A percentile compares a stretch with the other conserved stretches of the same genome.
Conservation (phyloP, 1,140 invertebrate species). For the Archivesica marissinica region DNA sequence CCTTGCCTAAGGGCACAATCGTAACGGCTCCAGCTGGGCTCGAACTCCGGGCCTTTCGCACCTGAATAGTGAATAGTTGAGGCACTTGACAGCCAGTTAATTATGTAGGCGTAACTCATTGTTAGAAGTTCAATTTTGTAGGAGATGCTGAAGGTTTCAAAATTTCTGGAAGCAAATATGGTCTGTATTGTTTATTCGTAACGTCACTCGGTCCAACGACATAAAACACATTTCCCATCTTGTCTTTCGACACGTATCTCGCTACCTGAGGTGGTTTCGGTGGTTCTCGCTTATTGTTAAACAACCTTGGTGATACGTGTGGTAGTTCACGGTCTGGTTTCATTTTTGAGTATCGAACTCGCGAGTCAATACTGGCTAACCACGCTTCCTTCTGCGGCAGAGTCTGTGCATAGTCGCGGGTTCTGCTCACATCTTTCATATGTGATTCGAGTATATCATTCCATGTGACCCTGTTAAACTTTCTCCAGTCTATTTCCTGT, state of each 20-base stretch:
- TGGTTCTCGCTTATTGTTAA: slow-evolving; percentile 18
- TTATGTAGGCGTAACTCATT: too few relatives aligned
- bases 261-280: slow-evolving; percentile 37
- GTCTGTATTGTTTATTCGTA: slow-evolving; percentile 36
- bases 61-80: too few relatives aligned
- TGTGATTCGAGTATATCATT: slow-evolving; percentile 58
- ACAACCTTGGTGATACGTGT: slow-evolving; percentile 43
- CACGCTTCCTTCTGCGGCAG: slow-evolving; percentile 55
- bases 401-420: slow-evolving; percentile 15
- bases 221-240: slow-evolving; percentile 48
- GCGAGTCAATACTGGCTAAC: slow-evolving; percentile 53
- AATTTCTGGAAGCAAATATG: slow-evolving; percentile 49
- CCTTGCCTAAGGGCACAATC: too few relatives aligned
- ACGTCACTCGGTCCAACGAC: slow-evolving; percentile 53
- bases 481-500: slow-evolving; percentile 26
- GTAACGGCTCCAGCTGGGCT: too few relatives aligned
- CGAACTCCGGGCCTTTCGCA: too few relatives aligned
- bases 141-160: slow-evolving; percentile 5
- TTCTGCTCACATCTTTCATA: slow-evolving; percentile 28
- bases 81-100: too few relatives aligned
- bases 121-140: slow-evolving; percentile 48
- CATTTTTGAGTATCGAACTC: slow-evolving; percentile 55
- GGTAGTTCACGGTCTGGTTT: slow-evolving; percentile 26
- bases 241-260: slow-evolving; percentile 48
- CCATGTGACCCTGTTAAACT: slow-evolving; percentile 45